Evolutionary conservation across 2,888 invertebrate genomes (phyloP), one percentile per base, ranked within the genome.

Genomic region (Scelioninae gen. 2): DNA sequence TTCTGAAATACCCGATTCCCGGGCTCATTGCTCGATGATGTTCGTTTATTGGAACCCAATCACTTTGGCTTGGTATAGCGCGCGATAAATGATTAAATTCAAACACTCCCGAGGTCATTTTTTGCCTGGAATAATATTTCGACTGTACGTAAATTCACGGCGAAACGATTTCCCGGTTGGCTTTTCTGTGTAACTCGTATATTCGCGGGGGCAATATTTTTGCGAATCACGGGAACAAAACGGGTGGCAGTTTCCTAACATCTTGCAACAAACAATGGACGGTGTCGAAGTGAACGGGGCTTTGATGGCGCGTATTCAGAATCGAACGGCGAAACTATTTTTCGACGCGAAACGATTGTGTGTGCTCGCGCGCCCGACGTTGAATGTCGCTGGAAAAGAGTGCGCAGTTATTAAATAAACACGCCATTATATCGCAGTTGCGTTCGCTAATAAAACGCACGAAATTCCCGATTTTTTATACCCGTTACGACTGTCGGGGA

Each of bases 331-430:
- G 28, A 57, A 67, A 72, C 50, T 41, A 48, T 67, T 67, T 67
- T 67, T 67, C 65, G 67, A 61, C 22, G 43, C 18, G 11, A 71
- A 50, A 46, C 45, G 55, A 67, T 71, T 52, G 64, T 22, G 18
- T 39, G 64, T 22, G 18, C 45, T 57, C 53, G 18, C 37, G 52
- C 35, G 53, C 19, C 10, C 37, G 58, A 11, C 43, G 46, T 71
- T 71, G 58, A 52, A 39, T 64, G 57, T 9, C 28, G 28, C 15
- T 45, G 25, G 50, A 70, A 48, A 58, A 53, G 41, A 43, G 13
- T 48, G 11, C n/a, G n/a, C 41, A 52, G 64, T 71, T 71, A 71
- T 71, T 64, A 60, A 71, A 71, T 58, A 65, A 64, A 58, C 60
- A 71, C 52, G 64, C 50, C 22, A 45, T 64, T 71, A 58, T 43